Conservation (phyloP, 2,113 vertebrate genomes). For the Amphiprion ocellaris region DNA sequence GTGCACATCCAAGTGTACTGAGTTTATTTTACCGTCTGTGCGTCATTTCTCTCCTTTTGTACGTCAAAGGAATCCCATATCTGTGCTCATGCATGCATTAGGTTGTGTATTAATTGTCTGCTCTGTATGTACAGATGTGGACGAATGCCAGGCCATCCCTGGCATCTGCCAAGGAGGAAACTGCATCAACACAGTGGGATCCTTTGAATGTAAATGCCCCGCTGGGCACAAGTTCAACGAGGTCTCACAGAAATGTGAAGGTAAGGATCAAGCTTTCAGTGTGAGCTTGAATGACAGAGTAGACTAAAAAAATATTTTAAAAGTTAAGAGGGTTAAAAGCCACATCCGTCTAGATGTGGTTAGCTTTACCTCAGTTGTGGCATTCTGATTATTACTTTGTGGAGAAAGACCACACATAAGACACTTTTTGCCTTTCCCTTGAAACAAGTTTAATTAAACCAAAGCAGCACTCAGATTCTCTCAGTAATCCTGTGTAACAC, state of each 20-base stretch:
- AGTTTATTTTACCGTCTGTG: neutral
- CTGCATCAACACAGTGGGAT: conserved; percentile 99
- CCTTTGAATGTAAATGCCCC: conserved; percentile 99
- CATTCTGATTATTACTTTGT: conserved; percentile 65
- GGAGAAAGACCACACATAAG: conserved; percentile 70
- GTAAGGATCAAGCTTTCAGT: conserved; percentile 83
- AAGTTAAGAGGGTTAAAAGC: conserved; percentile 51
- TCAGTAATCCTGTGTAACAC: conserved; percentile 20
- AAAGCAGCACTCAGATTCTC: conserved; percentile 48
- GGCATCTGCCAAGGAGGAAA: conserved; percentile 98
- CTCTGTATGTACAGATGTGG: conserved; percentile 92
- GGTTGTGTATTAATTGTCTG: conserved; percentile 51
- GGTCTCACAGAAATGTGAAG: conserved; percentile 98
- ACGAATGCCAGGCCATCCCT: conserved; percentile 99
- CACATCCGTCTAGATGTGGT: conserved; percentile 67
- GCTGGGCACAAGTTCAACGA: conserved; percentile 99
- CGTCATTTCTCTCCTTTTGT: conserved; percentile 10
- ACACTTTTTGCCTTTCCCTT: conserved; percentile 48
- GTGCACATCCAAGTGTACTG: neutral
- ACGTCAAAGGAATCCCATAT: neutral
- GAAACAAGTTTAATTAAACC: conserved; percentile 70
- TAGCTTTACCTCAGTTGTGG: conserved; percentile 45
- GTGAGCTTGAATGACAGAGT: conserved; percentile 51
- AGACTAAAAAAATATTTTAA: conserved; percentile 28
- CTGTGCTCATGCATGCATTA: neutral